Evolutionary conservation across 2,113 vertebrate species (phyloP).

Genomic region (Columba livia): DNA sequence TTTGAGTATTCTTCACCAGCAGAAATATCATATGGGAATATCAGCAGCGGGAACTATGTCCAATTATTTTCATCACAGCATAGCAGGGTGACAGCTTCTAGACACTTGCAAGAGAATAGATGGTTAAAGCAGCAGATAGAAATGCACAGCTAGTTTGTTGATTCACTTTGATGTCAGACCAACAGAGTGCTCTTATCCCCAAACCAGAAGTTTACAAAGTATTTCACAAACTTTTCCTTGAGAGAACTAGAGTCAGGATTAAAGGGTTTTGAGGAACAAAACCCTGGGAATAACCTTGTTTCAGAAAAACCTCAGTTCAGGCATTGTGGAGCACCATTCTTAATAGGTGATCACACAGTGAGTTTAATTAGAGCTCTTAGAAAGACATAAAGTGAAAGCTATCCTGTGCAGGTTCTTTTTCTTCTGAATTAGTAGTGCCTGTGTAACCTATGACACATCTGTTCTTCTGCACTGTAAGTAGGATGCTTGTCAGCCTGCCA

Average conservation of each 20-base stretch:
- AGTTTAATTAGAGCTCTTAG: not conserved
- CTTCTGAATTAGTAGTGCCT: not conserved
- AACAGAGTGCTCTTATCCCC: not conserved
- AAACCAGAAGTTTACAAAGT: not conserved
- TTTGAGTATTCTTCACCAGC: not conserved
- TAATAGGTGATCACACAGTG: not conserved
- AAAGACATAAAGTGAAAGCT: not conserved
- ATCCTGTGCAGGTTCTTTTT: not conserved
- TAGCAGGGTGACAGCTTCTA: constrained; percentile 45
- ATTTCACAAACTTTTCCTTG: constrained; percentile 18
- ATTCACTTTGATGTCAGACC: constrained; percentile 45
- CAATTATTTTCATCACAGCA: constrained; percentile 39
- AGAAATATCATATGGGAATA: not conserved
- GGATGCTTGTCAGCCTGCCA: not conserved
- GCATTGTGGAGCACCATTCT: not conserved
- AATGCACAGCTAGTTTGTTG: constrained; percentile 8
- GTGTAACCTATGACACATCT: fast-evolving
- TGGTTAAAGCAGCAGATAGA: not conserved
- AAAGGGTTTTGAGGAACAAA: not conserved
- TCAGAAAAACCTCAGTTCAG: not conserved
- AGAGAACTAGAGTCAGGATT: not conserved
- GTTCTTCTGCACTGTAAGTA: not conserved
- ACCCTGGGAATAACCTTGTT: not conserved
- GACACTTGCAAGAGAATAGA: constrained; percentile 16
- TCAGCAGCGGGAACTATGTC: not conserved